phyloP scores from a whole-genome alignment of 2,113 vertebrate genomes.

The Chunga burmeisteri region DNA sequence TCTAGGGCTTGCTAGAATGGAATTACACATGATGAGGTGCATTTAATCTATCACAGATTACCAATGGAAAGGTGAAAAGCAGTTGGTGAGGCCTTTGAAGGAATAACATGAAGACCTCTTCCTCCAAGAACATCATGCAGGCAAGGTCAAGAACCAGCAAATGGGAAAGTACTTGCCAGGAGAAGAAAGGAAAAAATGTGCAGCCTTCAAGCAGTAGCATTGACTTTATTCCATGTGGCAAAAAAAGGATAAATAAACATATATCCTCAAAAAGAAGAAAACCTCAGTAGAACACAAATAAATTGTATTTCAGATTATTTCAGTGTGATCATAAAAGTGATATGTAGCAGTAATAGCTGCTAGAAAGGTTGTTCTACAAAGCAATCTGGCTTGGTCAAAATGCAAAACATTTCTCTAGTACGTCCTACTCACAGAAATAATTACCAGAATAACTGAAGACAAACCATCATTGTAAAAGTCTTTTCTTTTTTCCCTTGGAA shows the following conservation, averaged over 20 bases:
- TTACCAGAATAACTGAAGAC: slow-evolving; percentile 15
- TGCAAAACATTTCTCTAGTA: not conserved
- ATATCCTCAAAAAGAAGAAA: not conserved
- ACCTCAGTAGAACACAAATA: slow-evolving; percentile 7
- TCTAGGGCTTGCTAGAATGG: not conserved
- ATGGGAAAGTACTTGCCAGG: not conserved
- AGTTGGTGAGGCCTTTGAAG: not conserved
- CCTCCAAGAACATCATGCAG: not conserved
- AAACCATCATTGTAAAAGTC: slow-evolving; percentile 9
- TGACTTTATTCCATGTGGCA: not conserved
- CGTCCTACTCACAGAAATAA: slow-evolving; percentile 23
- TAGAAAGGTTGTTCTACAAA: slow-evolving; percentile 18
- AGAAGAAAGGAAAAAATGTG: not conserved
- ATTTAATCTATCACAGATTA: not conserved
- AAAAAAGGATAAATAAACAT: not conserved
- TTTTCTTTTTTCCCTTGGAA: slow-evolving; percentile 1
- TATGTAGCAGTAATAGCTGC: not conserved
- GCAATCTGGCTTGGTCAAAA: not conserved
- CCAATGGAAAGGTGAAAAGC: not conserved
- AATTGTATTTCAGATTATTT: not conserved
- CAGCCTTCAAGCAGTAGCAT: not conserved
- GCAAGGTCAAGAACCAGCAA: not conserved
- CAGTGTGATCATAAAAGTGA: not conserved
- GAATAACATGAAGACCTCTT: not conserved
- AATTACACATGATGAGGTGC: not conserved